Percentiles rank a stretch among this genome's conserved stretches.
Conservation (phyloP, 2,797 vertebrate genomes). For the Parauchenoglanis ngamensis region DNA sequence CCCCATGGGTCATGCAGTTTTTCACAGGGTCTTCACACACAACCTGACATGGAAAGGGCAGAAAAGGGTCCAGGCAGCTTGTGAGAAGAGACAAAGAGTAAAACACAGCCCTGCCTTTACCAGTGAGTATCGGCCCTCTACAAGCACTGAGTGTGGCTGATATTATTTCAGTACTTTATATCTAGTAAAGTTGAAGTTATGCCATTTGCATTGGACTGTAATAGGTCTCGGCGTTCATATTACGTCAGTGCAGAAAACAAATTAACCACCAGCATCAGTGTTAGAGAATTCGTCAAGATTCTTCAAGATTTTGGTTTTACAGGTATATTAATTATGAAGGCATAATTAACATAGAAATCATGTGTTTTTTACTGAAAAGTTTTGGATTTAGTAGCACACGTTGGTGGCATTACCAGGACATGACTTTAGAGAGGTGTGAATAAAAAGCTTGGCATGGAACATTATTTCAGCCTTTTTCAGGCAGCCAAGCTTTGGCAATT, state of each 20-base stretch:
- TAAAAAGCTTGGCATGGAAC: conserved; percentile 57
- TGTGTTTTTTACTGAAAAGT: neutral
- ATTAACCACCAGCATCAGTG: neutral
- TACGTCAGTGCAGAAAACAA: neutral
- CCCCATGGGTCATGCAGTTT: too few relatives aligned
- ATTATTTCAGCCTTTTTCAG: conserved; percentile 58
- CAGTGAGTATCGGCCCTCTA: too few relatives aligned
- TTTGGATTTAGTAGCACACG: neutral
- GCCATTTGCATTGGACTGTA: neutral
- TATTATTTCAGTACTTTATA: neutral
- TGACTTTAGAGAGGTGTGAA: conserved; percentile 57
- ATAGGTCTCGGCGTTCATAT: neutral
- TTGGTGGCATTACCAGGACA: neutral
- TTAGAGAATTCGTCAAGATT: neutral
- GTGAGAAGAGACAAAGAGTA: too few relatives aligned
- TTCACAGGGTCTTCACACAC: too few relatives aligned
- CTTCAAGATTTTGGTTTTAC: neutral
- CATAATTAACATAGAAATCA: too few relatives aligned
- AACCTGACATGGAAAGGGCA: too few relatives aligned
- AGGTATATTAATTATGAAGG: neutral
- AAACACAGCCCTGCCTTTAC: too few relatives aligned
- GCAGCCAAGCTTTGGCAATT: conserved; percentile 46
- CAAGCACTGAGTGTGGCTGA: neutral
- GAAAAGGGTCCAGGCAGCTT: too few relatives aligned
- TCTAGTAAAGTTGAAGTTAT: neutral